Base-by-base conservation (phyloP, 2,113 vertebrate genomes). In the Spilogale gracilis region DNA sequence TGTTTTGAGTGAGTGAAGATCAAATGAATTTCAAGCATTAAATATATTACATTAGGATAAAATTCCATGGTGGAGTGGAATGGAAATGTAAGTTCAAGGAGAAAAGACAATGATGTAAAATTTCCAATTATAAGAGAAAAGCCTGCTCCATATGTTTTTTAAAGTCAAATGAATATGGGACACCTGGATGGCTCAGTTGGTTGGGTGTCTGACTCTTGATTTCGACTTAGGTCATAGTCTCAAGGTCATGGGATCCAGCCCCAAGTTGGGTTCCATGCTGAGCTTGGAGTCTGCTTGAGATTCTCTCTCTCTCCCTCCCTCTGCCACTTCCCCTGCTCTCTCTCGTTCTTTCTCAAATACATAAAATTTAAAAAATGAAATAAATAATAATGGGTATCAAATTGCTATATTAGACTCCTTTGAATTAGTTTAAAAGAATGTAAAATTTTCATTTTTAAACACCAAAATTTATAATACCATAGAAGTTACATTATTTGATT, bases 381-480 rank as follows among this genome's bases (percentile, higher is more conserved):
- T 27, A 5, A 91, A 30, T 76, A 90, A 52, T 3, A 56, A 21
- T 89, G 32, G 54, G 10, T 58, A 82, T 80, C 52, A 67, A 92
- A 89, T 56, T 96, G 43, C 43, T 74, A 48, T 54, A 65, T 89
- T 63, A 94, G 45, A 56, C 3, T 13, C 10, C 30, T 83, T 58
- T 73, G 16, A 56, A 45, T 84, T 79, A 71, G 14, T 65, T 94
- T 65, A 50, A 79, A 73, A 96, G 23, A 94, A 91, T 48, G 30
- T 84, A 94, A 91, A 50, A 21, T 54, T 79, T 80, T 93, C 79
- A 48, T n/a, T 71, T 89, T 38, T 43, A 91, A 92, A 63, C 16
- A 90, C 8, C 43, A 82, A 67, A 95, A 79, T 48, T 30, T 91
- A 89, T 60, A 92, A 80, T 65, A 21, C 2, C 86, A 45, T 38